Percentiles rank a stretch among this genome's conserved stretches.
Evolutionary conservation across 2,797 vertebrate species (phyloP).

Genomic region (Catamblyrhynchus diadema): DNA sequence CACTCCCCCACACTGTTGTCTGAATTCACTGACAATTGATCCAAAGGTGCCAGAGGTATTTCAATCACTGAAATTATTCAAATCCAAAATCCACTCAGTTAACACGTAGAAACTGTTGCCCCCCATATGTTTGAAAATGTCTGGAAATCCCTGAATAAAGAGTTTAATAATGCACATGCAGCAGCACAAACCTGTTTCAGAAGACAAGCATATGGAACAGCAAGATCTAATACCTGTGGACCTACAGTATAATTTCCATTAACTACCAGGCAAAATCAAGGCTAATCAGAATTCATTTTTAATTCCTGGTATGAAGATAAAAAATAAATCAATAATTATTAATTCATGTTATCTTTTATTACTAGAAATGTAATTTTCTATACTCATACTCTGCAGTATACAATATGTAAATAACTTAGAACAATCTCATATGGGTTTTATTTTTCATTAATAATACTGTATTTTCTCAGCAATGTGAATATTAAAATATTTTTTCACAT

Average conservation of each 20-base stretch:
- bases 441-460: background rate
- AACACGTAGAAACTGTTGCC: background rate
- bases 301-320: background rate
- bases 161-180: background rate
- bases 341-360: background rate
- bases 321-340: background rate
- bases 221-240: background rate
- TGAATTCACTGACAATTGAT: background rate
- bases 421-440: background rate
- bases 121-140: fast-evolving
- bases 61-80: background rate
- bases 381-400: background rate
- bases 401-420: background rate
- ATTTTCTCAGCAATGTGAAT: background rate
- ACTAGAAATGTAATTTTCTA: background rate
- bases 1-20: background rate
- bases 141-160: background rate
- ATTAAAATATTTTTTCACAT: background rate
- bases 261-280: background rate
- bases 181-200: background rate
- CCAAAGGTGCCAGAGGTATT: background rate
- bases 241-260: background rate
- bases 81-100: background rate
- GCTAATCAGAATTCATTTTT: background rate
- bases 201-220: background rate